phyloP scores from a whole-genome alignment of 2,797 vertebrate species.

The Diglossa cyanea region DNA sequence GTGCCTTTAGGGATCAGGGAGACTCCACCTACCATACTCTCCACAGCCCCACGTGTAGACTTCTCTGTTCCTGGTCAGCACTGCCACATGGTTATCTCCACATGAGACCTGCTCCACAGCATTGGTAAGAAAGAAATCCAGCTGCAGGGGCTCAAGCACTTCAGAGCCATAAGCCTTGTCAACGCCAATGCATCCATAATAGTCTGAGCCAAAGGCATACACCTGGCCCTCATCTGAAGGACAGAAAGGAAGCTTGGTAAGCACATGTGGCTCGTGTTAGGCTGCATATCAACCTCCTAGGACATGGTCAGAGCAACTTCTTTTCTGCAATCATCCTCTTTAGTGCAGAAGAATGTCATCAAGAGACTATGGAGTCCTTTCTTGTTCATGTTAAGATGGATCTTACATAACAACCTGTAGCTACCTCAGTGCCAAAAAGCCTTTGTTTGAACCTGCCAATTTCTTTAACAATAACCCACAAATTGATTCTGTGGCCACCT shows the following conservation, averaged over 20 bases:
- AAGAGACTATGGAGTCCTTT: background rate
- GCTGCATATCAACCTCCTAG: background rate
- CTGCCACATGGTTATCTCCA: slow-evolving; percentile 95
- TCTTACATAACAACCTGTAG: background rate
- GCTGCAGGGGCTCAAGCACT: slow-evolving; percentile 88
- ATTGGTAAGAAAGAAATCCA: slow-evolving; percentile 90
- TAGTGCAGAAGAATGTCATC: background rate
- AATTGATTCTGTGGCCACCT: background rate
- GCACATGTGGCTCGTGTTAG: background rate
- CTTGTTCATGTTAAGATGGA: background rate
- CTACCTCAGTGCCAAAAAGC: background rate
- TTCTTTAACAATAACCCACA: background rate
- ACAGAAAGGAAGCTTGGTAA: slow-evolving; percentile 18
- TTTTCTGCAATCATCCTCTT: background rate
- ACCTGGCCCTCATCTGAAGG: slow-evolving; percentile 93
- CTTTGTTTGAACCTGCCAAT: background rate
- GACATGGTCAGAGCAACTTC: background rate
- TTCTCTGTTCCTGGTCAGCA: slow-evolving; percentile 86
- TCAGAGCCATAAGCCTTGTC: slow-evolving; percentile 84
- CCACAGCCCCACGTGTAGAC: slow-evolving; percentile 97
- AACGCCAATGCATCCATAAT: slow-evolving; percentile 95
- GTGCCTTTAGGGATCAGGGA: background rate
- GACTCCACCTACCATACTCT: slow-evolving; percentile 80
- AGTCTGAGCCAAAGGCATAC: slow-evolving; percentile 97
- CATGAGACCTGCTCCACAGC: slow-evolving; percentile 93